Conservation (phyloP, 1,140 invertebrate genomes). For the Drosophila tristis region DNA sequence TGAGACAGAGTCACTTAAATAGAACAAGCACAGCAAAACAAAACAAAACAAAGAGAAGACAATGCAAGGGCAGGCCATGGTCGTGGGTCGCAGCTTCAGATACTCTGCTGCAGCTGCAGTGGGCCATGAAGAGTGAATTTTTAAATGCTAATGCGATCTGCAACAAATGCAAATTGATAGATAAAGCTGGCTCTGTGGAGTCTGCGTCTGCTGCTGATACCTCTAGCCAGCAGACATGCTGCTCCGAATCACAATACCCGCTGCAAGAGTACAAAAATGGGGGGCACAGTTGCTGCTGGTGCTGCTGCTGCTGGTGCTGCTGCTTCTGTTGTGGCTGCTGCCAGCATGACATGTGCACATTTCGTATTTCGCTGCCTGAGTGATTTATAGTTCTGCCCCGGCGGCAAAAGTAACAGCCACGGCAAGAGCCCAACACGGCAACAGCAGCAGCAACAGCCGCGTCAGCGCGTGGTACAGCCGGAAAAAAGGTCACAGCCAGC, state of each 20-base stretch:
- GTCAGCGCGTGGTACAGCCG: constrained; percentile 48
- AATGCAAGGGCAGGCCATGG: too few relatives aligned
- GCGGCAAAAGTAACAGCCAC: constrained; percentile 32
- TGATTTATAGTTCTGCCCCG: constrained; percentile 73
- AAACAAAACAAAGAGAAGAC: neutral
- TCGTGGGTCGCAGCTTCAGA: too few relatives aligned
- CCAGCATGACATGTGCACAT: constrained; percentile 75
- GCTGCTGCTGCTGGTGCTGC: constrained; percentile 15
- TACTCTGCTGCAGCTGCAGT: too few relatives aligned
- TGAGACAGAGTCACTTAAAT: constrained; percentile 34
- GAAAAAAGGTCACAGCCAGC: constrained; percentile 60
- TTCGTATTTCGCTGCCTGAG: constrained; percentile 77
- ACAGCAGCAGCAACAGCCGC: constrained; percentile 22
- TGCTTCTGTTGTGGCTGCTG: constrained; percentile 37
- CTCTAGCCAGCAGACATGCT: too few relatives aligned
- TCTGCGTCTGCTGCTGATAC: too few relatives aligned
- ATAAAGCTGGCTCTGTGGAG: too few relatives aligned
- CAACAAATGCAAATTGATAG: constrained; percentile 5
- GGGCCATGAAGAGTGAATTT: too few relatives aligned
- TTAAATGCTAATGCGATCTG: too few relatives aligned
- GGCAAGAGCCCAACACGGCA: neutral
- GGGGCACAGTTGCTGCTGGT: constrained; percentile 3
- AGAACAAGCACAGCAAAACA: neutral
- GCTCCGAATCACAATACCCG: too few relatives aligned
- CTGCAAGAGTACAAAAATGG: too few relatives aligned